Conservation (phyloP, 2,797 vertebrate genomes). For the Urocyon cinereoargenteus region DNA sequence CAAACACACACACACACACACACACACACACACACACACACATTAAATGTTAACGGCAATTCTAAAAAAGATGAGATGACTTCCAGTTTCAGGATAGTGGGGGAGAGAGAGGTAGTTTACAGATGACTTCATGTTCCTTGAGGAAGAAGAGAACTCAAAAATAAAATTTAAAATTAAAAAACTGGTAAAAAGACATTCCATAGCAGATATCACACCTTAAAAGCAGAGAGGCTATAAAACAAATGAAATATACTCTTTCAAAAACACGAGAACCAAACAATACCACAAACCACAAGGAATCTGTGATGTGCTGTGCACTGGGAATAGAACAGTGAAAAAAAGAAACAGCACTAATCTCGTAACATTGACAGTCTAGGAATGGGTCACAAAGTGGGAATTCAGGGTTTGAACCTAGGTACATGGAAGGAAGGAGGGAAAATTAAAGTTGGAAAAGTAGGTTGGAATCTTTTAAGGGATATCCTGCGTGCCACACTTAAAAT, state of each 20-base stretch:
- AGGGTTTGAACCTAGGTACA: not conserved
- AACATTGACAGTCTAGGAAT: accelerated
- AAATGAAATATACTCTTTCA: not conserved
- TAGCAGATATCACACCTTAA: not conserved
- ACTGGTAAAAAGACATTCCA: not conserved
- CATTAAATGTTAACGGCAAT: not conserved
- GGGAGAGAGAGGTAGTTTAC: too few relatives aligned
- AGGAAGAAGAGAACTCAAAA: not conserved
- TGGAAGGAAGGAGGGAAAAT: not conserved
- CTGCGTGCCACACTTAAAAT: not conserved
- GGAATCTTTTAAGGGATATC: not conserved
- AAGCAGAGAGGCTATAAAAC: not conserved
- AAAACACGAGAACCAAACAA: not conserved
- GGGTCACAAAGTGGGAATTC: not conserved
- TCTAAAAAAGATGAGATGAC: not conserved
- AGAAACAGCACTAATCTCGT: accelerated
- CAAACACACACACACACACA: not conserved
- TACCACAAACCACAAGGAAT: not conserved
- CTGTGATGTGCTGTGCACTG: accelerated
- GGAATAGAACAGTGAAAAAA: not conserved
- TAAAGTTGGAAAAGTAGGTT: not conserved
- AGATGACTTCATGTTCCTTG: not conserved
- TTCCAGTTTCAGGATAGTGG: not conserved
- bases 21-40: not conserved
- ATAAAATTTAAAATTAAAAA: not conserved